Base-by-base conservation (phyloP, 2,113 vertebrate species). In the Varanus salvator region DNA sequence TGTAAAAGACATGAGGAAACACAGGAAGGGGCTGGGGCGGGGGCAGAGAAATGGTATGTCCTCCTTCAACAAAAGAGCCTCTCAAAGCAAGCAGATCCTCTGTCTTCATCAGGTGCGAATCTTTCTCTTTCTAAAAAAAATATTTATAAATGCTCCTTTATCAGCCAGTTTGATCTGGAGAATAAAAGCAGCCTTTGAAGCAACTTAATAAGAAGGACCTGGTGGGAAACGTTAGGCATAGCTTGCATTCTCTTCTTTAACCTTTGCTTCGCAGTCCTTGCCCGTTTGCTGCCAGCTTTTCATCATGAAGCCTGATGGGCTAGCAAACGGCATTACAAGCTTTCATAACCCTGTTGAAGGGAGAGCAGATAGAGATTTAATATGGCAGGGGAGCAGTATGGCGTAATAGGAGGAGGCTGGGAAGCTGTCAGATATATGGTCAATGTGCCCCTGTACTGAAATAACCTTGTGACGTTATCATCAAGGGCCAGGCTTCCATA, bases 131-230 rank as follows among this genome's bases (percentile, higher is more conserved):
- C 14, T 4, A 76, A 38, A 75, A 75, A 94, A 95, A 92, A 83
- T 90, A 38, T 34, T 50, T 8, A 96, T 92, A 95, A 93, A 89
- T 94, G 57, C 29, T 91, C 71, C 21, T 75, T 95, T 96, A 96
- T 96, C 94, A 94, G 91, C 87, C 90, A 92, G 89, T 89, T 96
- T 91, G 89, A 94, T 93, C 95, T 93, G 93, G 85, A 93, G 91
- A 94, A 95, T 95, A 95, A 96, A 95, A 96, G 93, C 23, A 84
- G 92, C 88, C 95, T 96, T 95, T 96, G 94, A 97, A 97, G 95
- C 48, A 89, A 78, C 60, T 81, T 90, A 89, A 38, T 90, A 87
- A 96, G 88, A 88, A 81, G 72, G 87, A 93, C 87, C 84, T 94
- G 21, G 68, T 90, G 95, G 90, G 91, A 94, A 96, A 94, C 93